Base-by-base conservation (phyloP, 2,113 vertebrate genomes). In the Alexandromys fortis region DNA sequence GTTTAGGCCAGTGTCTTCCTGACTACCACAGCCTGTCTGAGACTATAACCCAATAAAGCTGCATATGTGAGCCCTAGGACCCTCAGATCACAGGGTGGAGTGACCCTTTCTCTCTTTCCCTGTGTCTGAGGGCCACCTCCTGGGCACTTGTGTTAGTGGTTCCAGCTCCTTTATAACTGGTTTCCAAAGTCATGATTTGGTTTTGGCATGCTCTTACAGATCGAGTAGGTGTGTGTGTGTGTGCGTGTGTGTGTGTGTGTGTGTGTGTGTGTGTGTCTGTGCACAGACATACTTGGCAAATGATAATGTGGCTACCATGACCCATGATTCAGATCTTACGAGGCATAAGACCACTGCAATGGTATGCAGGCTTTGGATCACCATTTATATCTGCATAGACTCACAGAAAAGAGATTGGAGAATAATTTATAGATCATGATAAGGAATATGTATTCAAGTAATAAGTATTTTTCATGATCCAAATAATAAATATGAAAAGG, bases 241-340 rank as follows among this genome's bases (percentile, higher is more conserved):
- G 49, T 49, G 49, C 12, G 45, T 45, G 45, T 5, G 0, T 28
- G 13, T 73, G 7, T 13, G 1, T 4, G 0, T 14, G 16, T 35
- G 13, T 78, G 7, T 17, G 1, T 4, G 0, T 16, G 16, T 35
- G 14, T 78, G 7, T 13, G 1, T 3, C 0, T 10, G 16, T 5
- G n/a, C 13, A 11, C 14, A 0, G 0, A 7, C 0, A 0, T 2
- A 11, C 30, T 49, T 42, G 12, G 33, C 78, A 67, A 75, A 47
- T 12, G 16, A 5, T 10, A 14, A 3, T 1, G 4, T 26, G 22
- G 55, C 33, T 30, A 14, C 35, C 10, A 7, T 26, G 33, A 22
- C 83, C 16, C 89, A 49, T 8, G 26, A 17, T n/a, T 61, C 35
- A 30, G 55, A 58, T 68, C 67, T 75, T 72, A 2, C 0, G 79